Evolutionary conservation across 1,140 invertebrate species (phyloP).

Genomic region (Aleiodes sp.): DNA sequence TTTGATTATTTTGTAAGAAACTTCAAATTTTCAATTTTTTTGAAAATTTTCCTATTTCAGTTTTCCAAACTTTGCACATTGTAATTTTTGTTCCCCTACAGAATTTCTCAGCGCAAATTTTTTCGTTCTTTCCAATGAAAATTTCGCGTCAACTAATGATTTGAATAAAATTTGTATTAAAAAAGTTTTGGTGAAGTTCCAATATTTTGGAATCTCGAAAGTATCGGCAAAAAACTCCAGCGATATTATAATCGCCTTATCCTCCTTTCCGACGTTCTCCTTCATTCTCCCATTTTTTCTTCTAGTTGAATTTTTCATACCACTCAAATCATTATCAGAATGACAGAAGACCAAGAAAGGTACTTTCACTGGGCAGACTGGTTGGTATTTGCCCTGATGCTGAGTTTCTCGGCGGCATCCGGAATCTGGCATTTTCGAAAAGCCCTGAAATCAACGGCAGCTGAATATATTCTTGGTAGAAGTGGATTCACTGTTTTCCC

Average conservation of each 20-base stretch:
- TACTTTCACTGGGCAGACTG: slow-evolving; percentile 69
- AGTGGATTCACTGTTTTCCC: slow-evolving; percentile 78
- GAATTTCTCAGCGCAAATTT: no score
- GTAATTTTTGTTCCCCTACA: no score
- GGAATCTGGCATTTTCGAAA: slow-evolving; percentile 61
- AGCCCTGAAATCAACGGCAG: slow-evolving; percentile 53
- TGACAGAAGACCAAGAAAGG: slow-evolving; percentile 40
- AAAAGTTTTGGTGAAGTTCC: no score
- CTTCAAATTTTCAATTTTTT: background rate
- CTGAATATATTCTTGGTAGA: slow-evolving; percentile 80
- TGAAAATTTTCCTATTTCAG: background rate
- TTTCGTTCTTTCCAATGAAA: no score
- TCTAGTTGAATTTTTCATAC: no score
- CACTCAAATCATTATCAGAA: slow-evolving; percentile 23
- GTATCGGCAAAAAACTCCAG: no score
- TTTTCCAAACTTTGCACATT: no score
- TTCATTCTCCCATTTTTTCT: background rate
- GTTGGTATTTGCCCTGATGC: slow-evolving; percentile 69
- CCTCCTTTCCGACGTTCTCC: no score
- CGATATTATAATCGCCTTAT: no score
- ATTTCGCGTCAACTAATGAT: no score
- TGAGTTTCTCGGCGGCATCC: slow-evolving; percentile 64
- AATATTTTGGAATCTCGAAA: no score
- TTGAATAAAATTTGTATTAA: no score
- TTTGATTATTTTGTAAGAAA: background rate